These are phyloP conservation scores for Megastigmus dorsalis DNA, from an alignment of 2,888 invertebrate species.

Conservation along the genomic window DNA sequence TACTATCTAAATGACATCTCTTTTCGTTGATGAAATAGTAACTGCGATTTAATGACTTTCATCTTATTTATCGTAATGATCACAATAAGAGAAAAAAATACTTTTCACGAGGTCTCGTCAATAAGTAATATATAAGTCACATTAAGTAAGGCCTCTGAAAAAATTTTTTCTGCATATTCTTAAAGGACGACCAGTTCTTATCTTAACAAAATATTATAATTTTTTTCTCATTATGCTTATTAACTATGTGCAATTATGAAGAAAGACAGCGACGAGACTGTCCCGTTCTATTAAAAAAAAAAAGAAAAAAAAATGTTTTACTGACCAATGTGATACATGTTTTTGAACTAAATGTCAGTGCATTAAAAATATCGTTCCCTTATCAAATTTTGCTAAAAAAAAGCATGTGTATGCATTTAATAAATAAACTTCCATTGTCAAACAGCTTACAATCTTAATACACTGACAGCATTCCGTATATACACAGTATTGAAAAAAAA, in stretches of 20 bases:
- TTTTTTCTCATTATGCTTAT: no score
- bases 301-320: background rate
- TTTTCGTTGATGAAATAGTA: background rate
- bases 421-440: constrained; percentile 21
- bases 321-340: constrained; percentile 19
- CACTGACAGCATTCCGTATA: constrained; percentile 17
- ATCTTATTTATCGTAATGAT: constrained; percentile 9
- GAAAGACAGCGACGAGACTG: constrained; percentile 1
- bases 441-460: background rate
- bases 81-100: constrained; percentile 35
- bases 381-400: no score
- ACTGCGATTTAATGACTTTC: constrained; percentile 13
- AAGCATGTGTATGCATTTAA: background rate
- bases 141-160: constrained; percentile 22
- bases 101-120: constrained; percentile 34
- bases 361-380: background rate
- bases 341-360: background rate
- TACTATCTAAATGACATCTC: constrained; percentile 14
- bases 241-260: constrained; percentile 22
- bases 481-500: constrained; percentile 23
- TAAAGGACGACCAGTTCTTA: background rate
- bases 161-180: constrained; percentile 17
- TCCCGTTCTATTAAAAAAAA: background rate
- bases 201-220: constrained; percentile 19
- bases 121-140: constrained; percentile 32